These are phyloP conservation scores for Agrochola litura DNA, from an alignment of 2,888 invertebrate species.

Conservation along the genomic window DNA sequence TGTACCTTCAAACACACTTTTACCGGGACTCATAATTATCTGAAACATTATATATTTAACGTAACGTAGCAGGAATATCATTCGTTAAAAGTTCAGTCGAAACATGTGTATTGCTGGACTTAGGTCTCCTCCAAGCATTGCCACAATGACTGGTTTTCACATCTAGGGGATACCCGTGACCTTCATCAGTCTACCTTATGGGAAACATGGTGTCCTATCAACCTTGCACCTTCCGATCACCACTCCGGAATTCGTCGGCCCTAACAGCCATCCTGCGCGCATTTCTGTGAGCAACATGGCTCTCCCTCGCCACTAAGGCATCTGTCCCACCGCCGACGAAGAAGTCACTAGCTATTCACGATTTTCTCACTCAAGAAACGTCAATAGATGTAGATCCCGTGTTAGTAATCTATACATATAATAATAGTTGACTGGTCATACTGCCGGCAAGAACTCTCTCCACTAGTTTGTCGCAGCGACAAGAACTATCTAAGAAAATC, in stretches of 20 bases:
- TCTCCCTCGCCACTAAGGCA: neutral
- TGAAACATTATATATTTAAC: slow-evolving; percentile 58
- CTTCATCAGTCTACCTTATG: neutral
- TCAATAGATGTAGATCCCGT: neutral
- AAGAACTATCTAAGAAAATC: neutral
- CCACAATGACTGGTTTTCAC: neutral
- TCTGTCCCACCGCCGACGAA: neutral
- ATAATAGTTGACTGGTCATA: neutral
- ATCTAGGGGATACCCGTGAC: neutral
- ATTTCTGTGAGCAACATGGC: neutral
- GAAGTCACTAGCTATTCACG: too few relatives aligned
- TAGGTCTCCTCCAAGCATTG: neutral
- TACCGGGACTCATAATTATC: slow-evolving; percentile 92
- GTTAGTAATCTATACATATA: too few relatives aligned
- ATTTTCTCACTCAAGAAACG: neutral
- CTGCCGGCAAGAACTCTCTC: neutral
- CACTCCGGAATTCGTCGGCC: neutral
- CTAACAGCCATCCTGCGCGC: neutral
- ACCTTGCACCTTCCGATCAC: neutral
- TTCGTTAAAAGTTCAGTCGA: neutral
- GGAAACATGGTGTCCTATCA: neutral
- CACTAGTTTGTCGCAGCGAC: neutral
- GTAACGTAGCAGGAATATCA: neutral
- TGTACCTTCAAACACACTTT: slow-evolving; percentile 95
- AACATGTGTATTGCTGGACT: neutral